phyloP scores from a whole-genome alignment of 2,797 vertebrate genomes.

The Simalia tracyae region DNA sequence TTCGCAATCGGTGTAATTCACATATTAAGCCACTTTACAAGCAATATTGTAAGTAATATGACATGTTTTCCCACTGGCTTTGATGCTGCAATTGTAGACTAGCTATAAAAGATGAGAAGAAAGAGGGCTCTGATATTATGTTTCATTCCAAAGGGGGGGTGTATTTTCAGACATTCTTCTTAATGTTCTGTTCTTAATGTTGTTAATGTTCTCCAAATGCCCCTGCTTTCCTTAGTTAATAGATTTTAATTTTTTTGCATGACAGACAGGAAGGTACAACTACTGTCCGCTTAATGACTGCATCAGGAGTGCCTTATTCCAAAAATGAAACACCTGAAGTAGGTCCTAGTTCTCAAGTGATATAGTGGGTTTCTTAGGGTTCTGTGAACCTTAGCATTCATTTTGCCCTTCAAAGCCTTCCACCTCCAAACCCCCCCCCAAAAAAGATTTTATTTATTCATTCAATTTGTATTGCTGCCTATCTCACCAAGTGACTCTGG shows the following conservation, averaged over 20 bases:
- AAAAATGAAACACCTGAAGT: not conserved
- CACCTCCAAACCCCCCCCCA: not conserved
- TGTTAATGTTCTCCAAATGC: not conserved
- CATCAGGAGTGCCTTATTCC: not conserved
- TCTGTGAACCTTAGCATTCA: not conserved
- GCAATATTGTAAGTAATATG: not conserved
- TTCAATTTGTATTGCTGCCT: too few relatives aligned
- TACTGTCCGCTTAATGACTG: not conserved
- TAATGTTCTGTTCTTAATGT: too few relatives aligned
- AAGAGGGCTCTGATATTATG: not conserved
- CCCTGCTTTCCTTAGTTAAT: not conserved
- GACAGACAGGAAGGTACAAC: not conserved
- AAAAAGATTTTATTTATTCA: not conserved
- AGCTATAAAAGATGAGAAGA: not conserved
- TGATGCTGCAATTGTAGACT: not conserved
- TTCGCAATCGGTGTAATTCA: not conserved
- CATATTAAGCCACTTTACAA: not conserved
- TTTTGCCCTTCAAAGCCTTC: not conserved
- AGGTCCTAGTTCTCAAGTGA: not conserved
- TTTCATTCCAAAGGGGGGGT: not conserved
- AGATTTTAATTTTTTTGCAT: not conserved
- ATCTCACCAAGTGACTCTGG: too few relatives aligned
- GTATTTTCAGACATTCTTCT: not conserved
- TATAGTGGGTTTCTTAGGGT: not conserved
- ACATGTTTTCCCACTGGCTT: not conserved